Evolutionary conservation across 2,797 vertebrate species (phyloP).

Genomic region (Coluber constrictor): DNA sequence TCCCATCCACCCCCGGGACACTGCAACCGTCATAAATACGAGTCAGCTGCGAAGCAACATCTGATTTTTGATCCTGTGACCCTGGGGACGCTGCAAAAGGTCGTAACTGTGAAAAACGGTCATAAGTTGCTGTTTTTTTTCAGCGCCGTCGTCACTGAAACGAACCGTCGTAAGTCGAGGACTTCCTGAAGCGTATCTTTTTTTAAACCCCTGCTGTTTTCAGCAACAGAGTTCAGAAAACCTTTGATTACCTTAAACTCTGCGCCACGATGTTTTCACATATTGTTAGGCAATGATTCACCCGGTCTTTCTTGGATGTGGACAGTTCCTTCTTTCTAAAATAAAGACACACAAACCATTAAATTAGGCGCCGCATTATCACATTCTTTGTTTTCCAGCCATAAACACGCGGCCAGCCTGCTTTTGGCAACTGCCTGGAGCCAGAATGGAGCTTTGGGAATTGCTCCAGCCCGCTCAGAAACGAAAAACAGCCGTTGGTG

Average conservation of each 20-base stretch:
- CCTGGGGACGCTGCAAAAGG: no score
- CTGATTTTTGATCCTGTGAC: no score
- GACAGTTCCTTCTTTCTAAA: conserved; percentile 95
- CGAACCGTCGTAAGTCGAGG: no score
- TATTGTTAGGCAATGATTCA: conserved; percentile 96
- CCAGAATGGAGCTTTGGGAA: neutral
- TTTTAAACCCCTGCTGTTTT: neutral
- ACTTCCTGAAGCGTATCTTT: neutral
- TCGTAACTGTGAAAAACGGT: no score
- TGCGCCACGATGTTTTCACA: conserved; percentile 97
- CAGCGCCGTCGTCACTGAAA: no score
- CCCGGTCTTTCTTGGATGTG: conserved; percentile 93
- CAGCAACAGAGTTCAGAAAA: conserved; percentile 4
- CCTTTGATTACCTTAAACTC: conserved; percentile 83
- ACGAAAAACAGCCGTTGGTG: neutral
- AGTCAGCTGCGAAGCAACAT: no score
- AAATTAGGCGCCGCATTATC: neutral
- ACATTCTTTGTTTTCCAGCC: neutral
- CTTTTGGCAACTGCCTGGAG: neutral
- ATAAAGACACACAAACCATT: neutral
- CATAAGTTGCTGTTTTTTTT: no score
- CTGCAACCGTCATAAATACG: no score
- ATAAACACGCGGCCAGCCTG: neutral
- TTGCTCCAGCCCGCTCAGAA: neutral
- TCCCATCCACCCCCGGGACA: no score